phyloP scores from a whole-genome alignment of 2,888 invertebrate genomes.

The Rhagium mordax region DNA sequence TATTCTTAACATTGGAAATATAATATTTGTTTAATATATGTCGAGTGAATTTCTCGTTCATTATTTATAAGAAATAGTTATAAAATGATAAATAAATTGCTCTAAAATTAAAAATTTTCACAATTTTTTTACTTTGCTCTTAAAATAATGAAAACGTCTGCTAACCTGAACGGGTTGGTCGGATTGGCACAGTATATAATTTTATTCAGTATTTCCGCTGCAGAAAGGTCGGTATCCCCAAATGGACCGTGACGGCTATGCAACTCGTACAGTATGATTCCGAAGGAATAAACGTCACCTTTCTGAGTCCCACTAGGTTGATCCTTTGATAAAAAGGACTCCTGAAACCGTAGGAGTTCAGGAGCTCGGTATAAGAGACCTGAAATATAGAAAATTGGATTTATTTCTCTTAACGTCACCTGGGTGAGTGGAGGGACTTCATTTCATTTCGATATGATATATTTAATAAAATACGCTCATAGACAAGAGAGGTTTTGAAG shows the following conservation, averaged over 20 bases:
- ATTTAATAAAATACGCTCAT: no score
- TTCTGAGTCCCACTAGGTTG: slow-evolving; percentile 76
- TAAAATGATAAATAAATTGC: no score
- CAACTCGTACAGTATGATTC: slow-evolving; percentile 90
- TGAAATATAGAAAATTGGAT: slow-evolving; percentile 61
- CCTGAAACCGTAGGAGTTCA: slow-evolving; percentile 78
- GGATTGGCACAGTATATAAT: slow-evolving; percentile 73
- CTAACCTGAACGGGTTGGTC: slow-evolving; percentile 75
- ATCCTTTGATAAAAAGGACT: slow-evolving; percentile 61
- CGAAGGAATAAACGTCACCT: slow-evolving; percentile 90
- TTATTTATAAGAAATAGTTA: no score
- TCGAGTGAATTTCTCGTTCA: no score
- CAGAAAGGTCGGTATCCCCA: slow-evolving; percentile 78
- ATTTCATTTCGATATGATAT: no score
- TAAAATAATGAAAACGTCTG: no score
- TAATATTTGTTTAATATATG: no score
- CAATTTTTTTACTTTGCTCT: no score
- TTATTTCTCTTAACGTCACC: neutral
- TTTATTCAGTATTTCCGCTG: slow-evolving; percentile 78
- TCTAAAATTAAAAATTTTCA: no score
- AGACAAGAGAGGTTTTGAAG: no score
- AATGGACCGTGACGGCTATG: slow-evolving; percentile 91
- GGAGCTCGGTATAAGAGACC: slow-evolving; percentile 87
- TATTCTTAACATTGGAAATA: no score
- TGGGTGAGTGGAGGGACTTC: no score